Evolutionary conservation across 2,888 invertebrate species (phyloP), one percentile per base, ranked within the genome.

Genomic region (Rotaria sp.): DNA sequence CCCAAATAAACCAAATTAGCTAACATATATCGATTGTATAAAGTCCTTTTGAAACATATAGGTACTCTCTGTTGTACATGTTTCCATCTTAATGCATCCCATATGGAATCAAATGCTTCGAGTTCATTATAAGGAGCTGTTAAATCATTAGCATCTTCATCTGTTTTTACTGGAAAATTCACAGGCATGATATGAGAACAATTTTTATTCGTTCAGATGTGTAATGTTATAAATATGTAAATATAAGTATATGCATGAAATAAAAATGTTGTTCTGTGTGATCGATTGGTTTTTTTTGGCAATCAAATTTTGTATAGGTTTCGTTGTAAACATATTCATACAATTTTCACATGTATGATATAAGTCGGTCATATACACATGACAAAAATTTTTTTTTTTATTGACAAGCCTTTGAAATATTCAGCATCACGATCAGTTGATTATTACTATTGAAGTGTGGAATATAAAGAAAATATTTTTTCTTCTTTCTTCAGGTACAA

Each of bases 11-110:
- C 26, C 15, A 80, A 45, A 80, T 80, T 80, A 15, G 80, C 80
- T n/a, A 80, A 21, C 80, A 80, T 80, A 45, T 80, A 80, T n/a
- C 80, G 80, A 80, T 80, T 80, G 13, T 45, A 15, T 15, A 80
- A 15, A 1, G 80, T 45, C 13, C 45, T 80, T n/a, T 45, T 80
- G 3, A 45, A 80, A 45, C 80, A 80, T 4, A 80, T 35, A 3
- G 80, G 80, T 13, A 45, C 80, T 13, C 80, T 26, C 2, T 45
- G 5, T 80, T n/a, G 41, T 26, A 80, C 26, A 45, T 80, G 80
- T n/a, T 41, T 80, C 80, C 80, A 80, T 80, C 13, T 8, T 45
- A 80, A 80, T 45, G 80, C 80, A 45, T 80, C 80, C 45, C 26
- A 45, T 26, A 80, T 24, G 10, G 41, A 45, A 80, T 80, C 13